These are phyloP conservation scores for Drosophila sechellia DNA, from an alignment of 1,140 invertebrate genomes.

Conservation along the genomic window DNA sequence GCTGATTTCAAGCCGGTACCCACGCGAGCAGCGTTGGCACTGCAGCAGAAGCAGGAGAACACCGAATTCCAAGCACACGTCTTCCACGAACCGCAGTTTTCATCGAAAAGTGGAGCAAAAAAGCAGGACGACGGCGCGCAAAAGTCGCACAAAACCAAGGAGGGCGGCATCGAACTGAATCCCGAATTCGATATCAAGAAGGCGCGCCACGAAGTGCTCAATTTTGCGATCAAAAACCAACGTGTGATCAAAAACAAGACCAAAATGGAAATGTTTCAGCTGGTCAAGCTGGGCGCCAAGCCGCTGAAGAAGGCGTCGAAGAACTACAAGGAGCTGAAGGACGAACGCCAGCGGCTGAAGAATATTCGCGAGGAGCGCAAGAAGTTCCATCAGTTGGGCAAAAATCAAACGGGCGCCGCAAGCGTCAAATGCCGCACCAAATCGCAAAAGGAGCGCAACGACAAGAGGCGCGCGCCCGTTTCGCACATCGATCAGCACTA, in stretches of 20 bases:
- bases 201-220: constrained; percentile 87
- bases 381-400: constrained; percentile 85
- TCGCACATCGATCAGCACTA: constrained; percentile 77
- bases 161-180: constrained; percentile 13
- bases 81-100: constrained; percentile 56
- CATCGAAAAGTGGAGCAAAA: constrained; percentile 11
- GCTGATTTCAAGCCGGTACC: constrained; percentile 68
- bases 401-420: constrained; percentile 85
- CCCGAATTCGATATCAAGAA: constrained; percentile 86
- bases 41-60: constrained; percentile 41
- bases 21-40: constrained; percentile 68
- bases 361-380: constrained; percentile 77
- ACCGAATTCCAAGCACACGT: constrained; percentile 54
- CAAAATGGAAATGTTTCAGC: constrained; percentile 86
- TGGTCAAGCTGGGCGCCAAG: constrained; percentile 88
- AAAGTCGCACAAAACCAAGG: neutral
- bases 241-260: constrained; percentile 86
- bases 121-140: neutral
- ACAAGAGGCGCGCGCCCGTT: constrained; percentile 79
- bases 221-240: constrained; percentile 87
- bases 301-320: constrained; percentile 86
- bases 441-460: constrained; percentile 67
- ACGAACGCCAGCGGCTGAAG: constrained; percentile 82
- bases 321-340: constrained; percentile 87
- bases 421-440: constrained; percentile 85